Evolutionary conservation across 2,113 vertebrate genomes (phyloP), one percentile per base, ranked within the genome.

Genomic region (Dromas ardeola): DNA sequence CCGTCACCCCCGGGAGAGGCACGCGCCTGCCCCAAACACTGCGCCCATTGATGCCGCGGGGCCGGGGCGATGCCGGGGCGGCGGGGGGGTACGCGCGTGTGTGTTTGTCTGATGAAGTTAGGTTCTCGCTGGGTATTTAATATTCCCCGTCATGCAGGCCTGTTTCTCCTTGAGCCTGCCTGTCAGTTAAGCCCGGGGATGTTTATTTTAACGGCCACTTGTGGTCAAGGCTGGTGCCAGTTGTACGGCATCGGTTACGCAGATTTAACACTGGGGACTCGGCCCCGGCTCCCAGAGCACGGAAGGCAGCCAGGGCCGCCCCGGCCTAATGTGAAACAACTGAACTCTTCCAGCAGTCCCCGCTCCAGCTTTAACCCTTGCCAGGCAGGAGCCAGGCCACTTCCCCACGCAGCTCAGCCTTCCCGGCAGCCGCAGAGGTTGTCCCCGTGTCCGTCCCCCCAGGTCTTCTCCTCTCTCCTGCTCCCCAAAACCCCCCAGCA

Each of bases 191-290:
- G 96, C 71, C 95, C 49, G 3, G 91, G 90, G 96, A 97, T 98
- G 97, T 98, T 98, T 97, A 96, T 97, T 98, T 98, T 97, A 90
- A 95, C 79, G 96, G 97, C 97, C 96, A 94, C 96, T 98, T 97
- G 97, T 96, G 97, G 98, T 97, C 95, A 79, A 97, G 95, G 86
- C 97, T 97, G 97, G 98, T 98, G 97, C 98, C 97, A 98, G 97
- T 95, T 83, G 90, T 84, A 62, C 71, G 88, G 96, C 93, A 89
- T 93, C 76, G 92, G 95, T 97, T 97, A 81, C 96, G 93, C 94
- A 79, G 93, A 92, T 94, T 95, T 87, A 93, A 79, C 93, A 73
- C 86, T 27, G 93, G 96, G 94, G 90, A 95, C 93, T 42, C 85
- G 47, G 94, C 94, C 97, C 90, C 47, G 32, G 67, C 91, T 90